Evolutionary conservation across 1,140 invertebrate species (phyloP).

Genomic region (silkworm (Bombyx mori)): ASM3026992v2 NC_085111.1:4381501-4382000

Average conservation of each 20-base stretch:
- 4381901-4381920: neutral
- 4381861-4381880: conserved; percentile 3
- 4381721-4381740: no score
- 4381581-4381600: no score
- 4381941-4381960: neutral
- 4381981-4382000: neutral
- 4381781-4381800: conserved; percentile 11
- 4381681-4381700: no score
- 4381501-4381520: no score
- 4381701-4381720: no score
- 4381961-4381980: neutral
- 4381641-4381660: no score
- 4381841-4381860: conserved; percentile 8
- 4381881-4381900: conserved; percentile 1
- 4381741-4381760: neutral
- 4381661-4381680: no score
- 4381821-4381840: conserved; percentile 17
- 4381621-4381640: no score
- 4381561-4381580: no score
- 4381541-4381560: no score
- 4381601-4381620: no score
- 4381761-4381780: conserved; percentile 16
- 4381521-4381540: no score
- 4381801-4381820: conserved; percentile 16
- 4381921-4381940: neutral